A percentile compares a stretch with the other conserved stretches of the same genome.
Evolutionary conservation across 2,113 vertebrate species (phyloP).

Genomic region (Callipepla squamata): DNA sequence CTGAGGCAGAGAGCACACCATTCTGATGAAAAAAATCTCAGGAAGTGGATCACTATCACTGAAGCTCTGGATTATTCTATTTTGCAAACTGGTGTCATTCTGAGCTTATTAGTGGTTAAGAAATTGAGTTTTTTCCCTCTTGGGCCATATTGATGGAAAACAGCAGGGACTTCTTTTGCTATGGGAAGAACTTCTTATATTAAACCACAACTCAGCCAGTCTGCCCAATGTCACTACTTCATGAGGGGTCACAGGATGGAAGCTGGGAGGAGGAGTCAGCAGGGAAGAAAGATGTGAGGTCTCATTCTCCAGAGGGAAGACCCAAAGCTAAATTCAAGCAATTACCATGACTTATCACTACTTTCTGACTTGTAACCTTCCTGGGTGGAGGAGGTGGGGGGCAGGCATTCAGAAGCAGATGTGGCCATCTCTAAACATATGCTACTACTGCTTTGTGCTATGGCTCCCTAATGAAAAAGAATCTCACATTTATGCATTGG

Average conservation of each 20-base stretch:
- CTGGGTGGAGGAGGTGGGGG: constrained; percentile 3
- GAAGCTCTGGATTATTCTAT: neutral
- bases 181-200: neutral
- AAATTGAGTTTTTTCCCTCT: neutral
- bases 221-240: neutral
- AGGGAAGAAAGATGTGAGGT: neutral
- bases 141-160: neutral
- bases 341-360: constrained; percentile 62
- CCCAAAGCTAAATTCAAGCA: neutral
- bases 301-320: neutral
- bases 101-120: neutral
- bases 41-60: neutral
- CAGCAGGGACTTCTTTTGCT: neutral
- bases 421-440: constrained; percentile 61
- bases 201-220: neutral
- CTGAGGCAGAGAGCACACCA: neutral
- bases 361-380: constrained; percentile 62
- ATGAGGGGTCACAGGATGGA: neutral
- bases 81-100: neutral
- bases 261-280: neutral
- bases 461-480: constrained; percentile 68
- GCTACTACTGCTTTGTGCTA: constrained; percentile 7
- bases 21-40: neutral
- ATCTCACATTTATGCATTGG: constrained; percentile 39
- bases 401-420: constrained; percentile 57